Conservation (phyloP, 2,797 vertebrate genomes). For the Hafferia zeledoni region DNA sequence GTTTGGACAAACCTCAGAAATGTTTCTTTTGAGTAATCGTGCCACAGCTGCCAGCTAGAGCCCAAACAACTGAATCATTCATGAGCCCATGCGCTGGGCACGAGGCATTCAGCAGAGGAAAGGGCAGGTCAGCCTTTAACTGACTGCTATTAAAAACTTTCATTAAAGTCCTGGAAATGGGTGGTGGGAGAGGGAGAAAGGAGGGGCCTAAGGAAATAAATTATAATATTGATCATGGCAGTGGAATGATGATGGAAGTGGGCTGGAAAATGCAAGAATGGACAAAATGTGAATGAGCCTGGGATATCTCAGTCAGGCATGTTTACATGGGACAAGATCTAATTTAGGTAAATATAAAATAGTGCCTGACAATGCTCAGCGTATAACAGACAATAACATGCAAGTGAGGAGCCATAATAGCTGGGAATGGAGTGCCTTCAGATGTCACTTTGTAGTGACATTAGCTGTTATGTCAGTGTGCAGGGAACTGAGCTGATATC, state of each 20-base stretch:
- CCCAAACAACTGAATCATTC: constrained; percentile 50
- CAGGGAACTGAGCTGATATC: not conserved
- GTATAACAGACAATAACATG: not conserved
- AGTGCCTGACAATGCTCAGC: not conserved
- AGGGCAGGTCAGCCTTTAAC: constrained; percentile 22
- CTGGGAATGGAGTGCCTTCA: not conserved
- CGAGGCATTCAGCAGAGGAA: not conserved
- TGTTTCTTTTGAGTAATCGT: not conserved
- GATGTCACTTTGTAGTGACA: not conserved
- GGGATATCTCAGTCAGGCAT: not conserved
- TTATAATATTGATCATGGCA: not conserved
- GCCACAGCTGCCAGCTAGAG: not conserved
- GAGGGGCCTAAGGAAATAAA: constrained; percentile 5
- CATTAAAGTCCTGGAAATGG: not conserved
- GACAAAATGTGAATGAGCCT: constrained; percentile 20
- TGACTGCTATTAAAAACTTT: constrained; percentile 38
- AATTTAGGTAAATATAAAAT: constrained; percentile 39
- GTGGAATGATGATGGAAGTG: not conserved
- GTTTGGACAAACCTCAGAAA: not conserved
- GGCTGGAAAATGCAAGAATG: not conserved
- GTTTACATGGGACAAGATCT: constrained; percentile 32
- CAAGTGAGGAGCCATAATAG: not conserved
- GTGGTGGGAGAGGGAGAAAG: not conserved
- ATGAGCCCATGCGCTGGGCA: not conserved
- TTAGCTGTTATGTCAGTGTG: not conserved